These are phyloP conservation scores for Osmerus eperlanus DNA, from an alignment of 2,113 vertebrate genomes.

Conservation along the genomic window DNA sequence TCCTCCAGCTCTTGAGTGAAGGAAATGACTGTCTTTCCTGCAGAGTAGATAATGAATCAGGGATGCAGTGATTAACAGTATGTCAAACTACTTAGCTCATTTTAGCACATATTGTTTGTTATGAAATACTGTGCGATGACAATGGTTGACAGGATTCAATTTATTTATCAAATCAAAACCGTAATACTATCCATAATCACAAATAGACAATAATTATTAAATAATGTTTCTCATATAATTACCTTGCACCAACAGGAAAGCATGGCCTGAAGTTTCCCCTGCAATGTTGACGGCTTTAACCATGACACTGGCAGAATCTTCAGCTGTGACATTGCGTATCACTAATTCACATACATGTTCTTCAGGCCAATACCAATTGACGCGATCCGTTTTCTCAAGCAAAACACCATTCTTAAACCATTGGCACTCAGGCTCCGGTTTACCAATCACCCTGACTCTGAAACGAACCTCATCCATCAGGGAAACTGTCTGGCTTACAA, in stretches of 20 bases:
- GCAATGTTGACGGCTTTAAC: conserved; percentile 91
- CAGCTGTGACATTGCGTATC: conserved; percentile 84
- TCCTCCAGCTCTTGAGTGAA: conserved; percentile 88
- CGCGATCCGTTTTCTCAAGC: conserved; percentile 86
- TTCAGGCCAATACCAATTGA: conserved; percentile 96
- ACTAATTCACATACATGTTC: conserved; percentile 94
- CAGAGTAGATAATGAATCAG: conserved; percentile 2
- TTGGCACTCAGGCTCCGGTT: conserved; percentile 92
- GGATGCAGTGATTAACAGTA: neutral
- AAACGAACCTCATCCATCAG: conserved; percentile 87
- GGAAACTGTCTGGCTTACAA: conserved; percentile 90
- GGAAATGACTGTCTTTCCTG: conserved; percentile 86
- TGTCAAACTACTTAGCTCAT: too few species aligned
- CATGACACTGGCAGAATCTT: conserved; percentile 97
- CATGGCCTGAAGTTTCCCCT: conserved; percentile 95
- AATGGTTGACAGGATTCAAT: too few species aligned
- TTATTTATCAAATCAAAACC: too few species aligned
- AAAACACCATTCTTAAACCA: conserved; percentile 98
- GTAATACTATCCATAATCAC: too few species aligned
- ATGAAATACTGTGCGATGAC: neutral
- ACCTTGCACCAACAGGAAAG: conserved; percentile 97
- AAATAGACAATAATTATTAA: too few species aligned
- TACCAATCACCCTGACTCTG: conserved; percentile 85
- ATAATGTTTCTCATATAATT: conserved; percentile 30
- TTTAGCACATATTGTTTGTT: too few species aligned